Evolutionary conservation across 92 coral and sea anemone genomes (phyloP).

Genomic region (Siderastrea radians): DNA sequence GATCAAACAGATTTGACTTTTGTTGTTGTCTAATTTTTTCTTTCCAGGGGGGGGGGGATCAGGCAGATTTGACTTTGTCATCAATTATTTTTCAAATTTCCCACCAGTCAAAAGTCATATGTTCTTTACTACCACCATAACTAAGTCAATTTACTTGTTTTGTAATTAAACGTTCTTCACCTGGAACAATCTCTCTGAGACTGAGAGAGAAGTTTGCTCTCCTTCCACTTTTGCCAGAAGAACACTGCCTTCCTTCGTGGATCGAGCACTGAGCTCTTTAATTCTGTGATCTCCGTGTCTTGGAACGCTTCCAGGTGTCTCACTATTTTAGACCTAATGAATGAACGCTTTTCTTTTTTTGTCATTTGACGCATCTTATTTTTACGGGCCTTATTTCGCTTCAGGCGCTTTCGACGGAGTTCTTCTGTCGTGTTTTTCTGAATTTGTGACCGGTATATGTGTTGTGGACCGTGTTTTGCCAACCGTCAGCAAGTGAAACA

Average conservation of each 20-base stretch:
- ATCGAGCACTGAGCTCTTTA: slow-evolving; percentile 12
- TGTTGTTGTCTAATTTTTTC: slow-evolving; percentile 10
- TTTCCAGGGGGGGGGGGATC: no score
- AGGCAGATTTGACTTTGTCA: no score
- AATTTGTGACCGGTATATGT: background rate
- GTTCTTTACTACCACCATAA: background rate
- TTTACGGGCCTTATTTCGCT: slow-evolving; percentile 33
- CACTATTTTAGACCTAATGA: slow-evolving; percentile 10
- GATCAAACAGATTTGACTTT: slow-evolving; percentile 13
- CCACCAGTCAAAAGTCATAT: background rate
- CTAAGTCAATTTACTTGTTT: background rate
- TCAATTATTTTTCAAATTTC: background rate
- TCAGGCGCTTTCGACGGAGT: slow-evolving; percentile 39
- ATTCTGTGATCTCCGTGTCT: background rate
- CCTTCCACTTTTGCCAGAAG: slow-evolving; percentile 55
- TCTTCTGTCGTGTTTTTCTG: slow-evolving; percentile 11
- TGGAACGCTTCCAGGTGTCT: slow-evolving; percentile 14
- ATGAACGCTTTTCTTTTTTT: slow-evolving; percentile 19
- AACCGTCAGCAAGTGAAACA: slow-evolving; percentile 49
- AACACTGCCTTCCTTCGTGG: slow-evolving; percentile 33
- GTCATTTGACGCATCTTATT: slow-evolving; percentile 34
- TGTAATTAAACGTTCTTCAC: background rate
- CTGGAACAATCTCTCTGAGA: slow-evolving; percentile 4
- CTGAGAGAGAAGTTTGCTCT: slow-evolving; percentile 22
- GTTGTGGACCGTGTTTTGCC: slow-evolving; percentile 28